Base-by-base conservation (phyloP, 2,888 invertebrate genomes). In the Cryptophagus acutangulus region DNA sequence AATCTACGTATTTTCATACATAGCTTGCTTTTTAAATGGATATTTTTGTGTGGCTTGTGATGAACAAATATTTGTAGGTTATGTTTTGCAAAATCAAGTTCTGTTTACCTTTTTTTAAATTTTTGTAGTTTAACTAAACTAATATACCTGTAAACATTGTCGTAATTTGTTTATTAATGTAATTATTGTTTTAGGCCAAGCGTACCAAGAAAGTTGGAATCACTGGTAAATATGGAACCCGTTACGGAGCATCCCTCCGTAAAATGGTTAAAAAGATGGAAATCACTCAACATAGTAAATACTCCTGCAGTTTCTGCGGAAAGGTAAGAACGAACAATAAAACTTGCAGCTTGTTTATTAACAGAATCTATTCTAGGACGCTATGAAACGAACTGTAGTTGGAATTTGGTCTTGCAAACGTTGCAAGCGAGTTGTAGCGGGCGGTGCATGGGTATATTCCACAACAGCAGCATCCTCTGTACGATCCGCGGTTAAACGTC, bases 151-250 rank as follows among this genome's bases (percentile, higher is more conserved):
- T 25, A 26, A n/a, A 10, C 15, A 17, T 16, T 34, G 29, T 13
- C 16, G 13, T 3, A 99, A 82, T 77, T 82, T 68, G 12, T 20
- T 5, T 9, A 14, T 20, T 10, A 14, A 24, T 36, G 8, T 25
- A 8, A 6, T 12, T 14, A 1, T 37, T 39, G 33, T 55, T 75
- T 71, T 74, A 96, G 99, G 97, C 97, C 65, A 99, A 99, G 76
- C 90, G 97, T 73, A 99, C 99, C 57, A 99, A 97, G 82, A 99
- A 99, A 86, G 99, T 99, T 68, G 99, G 99, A 81, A 97, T 99
- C 72, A 89, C 89, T 63, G 99, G 99, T 67, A 99, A 99, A 81
- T 99, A 99, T 81, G 99, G 97, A 68, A 93, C 97, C 70, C 84
- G 97, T 74, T 99, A 99, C 74, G 97, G 97, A 81, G 97, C 97